Base-by-base conservation (phyloP, 2,888 invertebrate species). In the Yponomeuta sedellus region DNA sequence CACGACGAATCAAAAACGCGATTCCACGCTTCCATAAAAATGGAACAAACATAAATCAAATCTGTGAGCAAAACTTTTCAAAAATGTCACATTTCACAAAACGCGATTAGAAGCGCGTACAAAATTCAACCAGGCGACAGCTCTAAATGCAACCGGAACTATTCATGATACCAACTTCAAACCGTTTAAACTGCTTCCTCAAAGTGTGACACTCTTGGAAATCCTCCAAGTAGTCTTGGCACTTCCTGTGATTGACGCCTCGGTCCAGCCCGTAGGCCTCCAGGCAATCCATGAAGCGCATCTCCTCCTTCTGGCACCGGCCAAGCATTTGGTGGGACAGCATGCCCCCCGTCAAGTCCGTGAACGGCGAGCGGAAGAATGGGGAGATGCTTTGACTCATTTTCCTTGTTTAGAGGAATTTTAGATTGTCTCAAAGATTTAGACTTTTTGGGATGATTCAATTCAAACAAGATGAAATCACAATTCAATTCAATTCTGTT, bases 201-300 rank as follows among this genome's bases (percentile, higher is more conserved):
- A 79, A 77, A 5, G 76, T 72, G 0, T 85, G 72, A 70, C 95
- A 95, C 79, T 95, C 95, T 63, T 83, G 78, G 69, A 94, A 93
- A 79, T 95, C 95, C 0, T 87, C 81, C 57, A 94, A 81, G 10
- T 93, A 76, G 64, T 86, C 81, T 11, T 78, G 74, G 73, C 95
- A 95, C 74, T 92, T 90, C 4, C 73, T 72, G 20, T 80, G 57
- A 2, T 52, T 12, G 44, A 52, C 44, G 0, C 93, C 94, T 63
- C 82, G 82, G n/a, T 91, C 87, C 1, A 91, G 70, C 11, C 95
- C 95, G 72, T 95, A 94, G 0, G 95, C 95, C 74, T 95, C 94
- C 44, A 94, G 72, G 73, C 95, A 95, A 68, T 95, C 94, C 74
- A 94, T 88, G 73, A 92, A 86, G 64, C 91, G 85, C 82, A 94